phyloP scores from a whole-genome alignment of 2,797 vertebrate species.

The Lithobates sylvaticus region DNA sequence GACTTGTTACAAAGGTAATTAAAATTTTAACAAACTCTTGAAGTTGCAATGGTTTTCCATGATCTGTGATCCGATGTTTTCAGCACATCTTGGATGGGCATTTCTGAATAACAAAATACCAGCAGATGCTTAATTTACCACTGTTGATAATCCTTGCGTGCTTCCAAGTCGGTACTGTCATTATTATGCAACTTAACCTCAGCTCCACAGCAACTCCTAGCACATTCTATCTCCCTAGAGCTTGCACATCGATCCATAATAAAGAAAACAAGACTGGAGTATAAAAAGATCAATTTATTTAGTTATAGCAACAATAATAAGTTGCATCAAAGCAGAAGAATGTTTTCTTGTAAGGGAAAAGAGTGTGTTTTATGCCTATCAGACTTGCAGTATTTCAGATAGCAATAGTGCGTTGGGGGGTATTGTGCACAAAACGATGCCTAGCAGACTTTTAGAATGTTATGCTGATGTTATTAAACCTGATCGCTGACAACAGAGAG shows the following conservation, averaged over 20 bases:
- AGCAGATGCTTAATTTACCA: conserved; percentile 15
- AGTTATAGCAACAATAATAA: conserved; percentile 37
- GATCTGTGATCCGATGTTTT: not conserved
- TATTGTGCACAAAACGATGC: conserved; percentile 1
- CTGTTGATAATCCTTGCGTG: conserved; percentile 30
- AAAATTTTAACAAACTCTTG: conserved; percentile 28
- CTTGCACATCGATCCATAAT: conserved; percentile 49
- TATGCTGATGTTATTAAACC: conserved; percentile 7
- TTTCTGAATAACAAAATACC: conserved; percentile 9
- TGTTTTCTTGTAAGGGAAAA: conserved; percentile 22
- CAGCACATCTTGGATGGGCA: not conserved
- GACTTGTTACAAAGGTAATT: conserved; percentile 41
- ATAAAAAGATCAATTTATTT: conserved; percentile 60
- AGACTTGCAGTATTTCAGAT: conserved; percentile 2
- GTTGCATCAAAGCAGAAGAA: conserved; percentile 47
- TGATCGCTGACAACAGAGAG: conserved; percentile 24
- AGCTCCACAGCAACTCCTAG: conserved; percentile 13
- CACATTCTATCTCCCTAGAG: conserved; percentile 36
- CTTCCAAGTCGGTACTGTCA: not conserved
- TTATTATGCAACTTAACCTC: conserved; percentile 54
- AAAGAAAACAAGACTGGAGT: conserved; percentile 53
- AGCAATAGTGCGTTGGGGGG: conserved; percentile 17
- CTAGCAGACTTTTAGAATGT: not conserved
- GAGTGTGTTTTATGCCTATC: conserved; percentile 5
- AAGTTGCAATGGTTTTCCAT: not conserved